A percentile compares a stretch with the other conserved stretches of the same genome.
Conservation (phyloP, 1,140 invertebrate genomes). For the Melanaphis sacchari region DNA sequence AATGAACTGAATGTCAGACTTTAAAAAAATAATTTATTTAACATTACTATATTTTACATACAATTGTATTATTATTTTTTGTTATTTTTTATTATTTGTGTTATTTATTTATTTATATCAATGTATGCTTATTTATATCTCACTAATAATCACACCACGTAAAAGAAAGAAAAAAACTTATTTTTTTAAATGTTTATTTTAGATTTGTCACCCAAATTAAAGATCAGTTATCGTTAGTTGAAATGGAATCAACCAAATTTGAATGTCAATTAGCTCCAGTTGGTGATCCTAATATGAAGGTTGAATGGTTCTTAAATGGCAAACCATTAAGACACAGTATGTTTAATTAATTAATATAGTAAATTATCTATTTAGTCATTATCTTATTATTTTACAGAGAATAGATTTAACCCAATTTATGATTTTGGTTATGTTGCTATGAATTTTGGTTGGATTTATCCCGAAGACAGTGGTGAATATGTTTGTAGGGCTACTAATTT, state of each 20-base stretch:
- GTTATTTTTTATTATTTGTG: background rate
- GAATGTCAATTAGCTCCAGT: slow-evolving; percentile 93
- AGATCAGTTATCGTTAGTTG: slow-evolving; percentile 81
- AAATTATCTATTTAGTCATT: background rate
- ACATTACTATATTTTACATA: background rate
- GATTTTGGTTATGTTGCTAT: slow-evolving; percentile 96
- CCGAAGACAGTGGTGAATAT: slow-evolving; percentile 90
- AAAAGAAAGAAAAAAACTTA: background rate
- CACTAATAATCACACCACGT: background rate
- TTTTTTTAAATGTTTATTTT: slow-evolving; percentile 33
- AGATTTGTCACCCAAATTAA: slow-evolving; percentile 91
- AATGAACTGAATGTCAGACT: background rate
- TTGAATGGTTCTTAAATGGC: slow-evolving; percentile 95
- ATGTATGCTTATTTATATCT: background rate
- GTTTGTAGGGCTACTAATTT: slow-evolving; percentile 89
- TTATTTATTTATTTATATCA: background rate
- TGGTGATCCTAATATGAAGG: slow-evolving; percentile 96
- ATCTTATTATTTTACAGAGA: slow-evolving; percentile 70
- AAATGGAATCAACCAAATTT: slow-evolving; percentile 91
- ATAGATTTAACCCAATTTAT: slow-evolving; percentile 90
- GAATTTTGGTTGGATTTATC: slow-evolving; percentile 95
- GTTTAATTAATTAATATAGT: slow-evolving; percentile 62
- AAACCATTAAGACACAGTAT: slow-evolving; percentile 86
- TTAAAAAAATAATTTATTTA: background rate
- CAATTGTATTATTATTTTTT: background rate